These are phyloP conservation scores for Exaiptasia diaphana DNA, from an alignment of 64 coral and sea anemone species.

Conservation along the genomic window DNA sequence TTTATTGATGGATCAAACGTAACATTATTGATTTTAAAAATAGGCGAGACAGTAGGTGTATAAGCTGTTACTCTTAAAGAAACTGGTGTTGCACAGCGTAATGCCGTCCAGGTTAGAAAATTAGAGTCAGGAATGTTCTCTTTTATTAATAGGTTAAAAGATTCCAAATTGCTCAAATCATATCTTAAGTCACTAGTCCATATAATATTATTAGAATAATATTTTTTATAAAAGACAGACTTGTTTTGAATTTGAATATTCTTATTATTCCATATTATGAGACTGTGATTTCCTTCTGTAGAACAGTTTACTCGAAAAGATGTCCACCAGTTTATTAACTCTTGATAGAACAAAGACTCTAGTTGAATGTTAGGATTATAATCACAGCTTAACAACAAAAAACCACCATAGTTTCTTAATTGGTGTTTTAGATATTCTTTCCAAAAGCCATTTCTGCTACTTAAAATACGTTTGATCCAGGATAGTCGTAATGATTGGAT, in stretches of 20 bases:
- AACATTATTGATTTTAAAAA: background rate
- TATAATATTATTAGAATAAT: background rate
- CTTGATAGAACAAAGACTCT: background rate
- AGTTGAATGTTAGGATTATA: background rate
- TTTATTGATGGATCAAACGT: background rate
- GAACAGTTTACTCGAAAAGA: background rate
- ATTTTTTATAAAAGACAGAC: background rate
- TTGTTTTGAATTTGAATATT: background rate
- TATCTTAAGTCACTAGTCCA: background rate
- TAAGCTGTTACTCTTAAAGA: background rate
- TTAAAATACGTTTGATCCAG: background rate
- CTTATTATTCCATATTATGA: constrained; percentile 7
- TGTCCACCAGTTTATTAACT: background rate
- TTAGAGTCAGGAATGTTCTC: background rate
- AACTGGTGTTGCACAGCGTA: background rate
- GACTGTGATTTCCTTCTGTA: background rate
- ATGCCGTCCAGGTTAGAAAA: background rate
- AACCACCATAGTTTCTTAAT: background rate
- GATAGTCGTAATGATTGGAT: background rate
- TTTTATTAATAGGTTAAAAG: background rate
- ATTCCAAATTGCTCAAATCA: background rate
- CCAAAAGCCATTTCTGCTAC: background rate
- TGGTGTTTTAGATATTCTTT: background rate
- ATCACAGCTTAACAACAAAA: background rate
- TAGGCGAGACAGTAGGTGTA: background rate